Percentiles rank a stretch among this genome's conserved stretches.
phyloP scores from a whole-genome alignment of 2,113 vertebrate species.

The Phyllostomus discolor region DNA sequence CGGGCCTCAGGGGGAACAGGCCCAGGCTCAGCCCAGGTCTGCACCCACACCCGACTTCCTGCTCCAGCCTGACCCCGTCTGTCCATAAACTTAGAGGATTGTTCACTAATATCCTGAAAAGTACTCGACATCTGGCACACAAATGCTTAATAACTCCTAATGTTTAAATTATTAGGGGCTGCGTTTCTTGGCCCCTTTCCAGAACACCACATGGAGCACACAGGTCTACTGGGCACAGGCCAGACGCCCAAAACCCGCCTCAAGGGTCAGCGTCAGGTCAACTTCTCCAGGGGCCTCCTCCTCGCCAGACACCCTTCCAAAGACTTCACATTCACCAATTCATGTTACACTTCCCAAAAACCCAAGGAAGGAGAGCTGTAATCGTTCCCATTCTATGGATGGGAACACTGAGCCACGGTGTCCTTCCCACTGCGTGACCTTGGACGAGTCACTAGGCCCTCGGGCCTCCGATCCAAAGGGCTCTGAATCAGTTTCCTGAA shows the following conservation, averaged over 20 bases:
- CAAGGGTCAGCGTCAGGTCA: neutral
- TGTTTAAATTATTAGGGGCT: neutral
- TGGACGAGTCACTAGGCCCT: neutral
- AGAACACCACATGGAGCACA: neutral
- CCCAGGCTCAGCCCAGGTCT: neutral
- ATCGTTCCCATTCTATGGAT: neutral
- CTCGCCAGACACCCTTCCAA: neutral
- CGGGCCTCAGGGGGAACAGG: neutral
- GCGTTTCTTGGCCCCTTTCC: neutral
- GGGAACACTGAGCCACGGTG: neutral
- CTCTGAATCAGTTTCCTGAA: neutral
- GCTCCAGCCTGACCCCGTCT: neutral
- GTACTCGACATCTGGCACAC: neutral
- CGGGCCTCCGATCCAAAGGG: neutral
- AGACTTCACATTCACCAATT: neutral
- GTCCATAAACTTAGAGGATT: neutral
- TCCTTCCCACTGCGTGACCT: conserved; percentile 48
- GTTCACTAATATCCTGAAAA: neutral
- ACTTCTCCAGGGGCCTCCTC: neutral
- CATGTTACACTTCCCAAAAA: neutral
- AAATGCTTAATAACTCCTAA: neutral
- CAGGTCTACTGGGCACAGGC: neutral
- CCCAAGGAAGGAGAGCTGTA: neutral
- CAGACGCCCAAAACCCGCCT: neutral
- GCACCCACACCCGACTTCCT: neutral